Evolutionary conservation across 1,140 invertebrate species (phyloP), one percentile per base, ranked within the genome.

Genomic region (Drosophila trapezifrons): DNA sequence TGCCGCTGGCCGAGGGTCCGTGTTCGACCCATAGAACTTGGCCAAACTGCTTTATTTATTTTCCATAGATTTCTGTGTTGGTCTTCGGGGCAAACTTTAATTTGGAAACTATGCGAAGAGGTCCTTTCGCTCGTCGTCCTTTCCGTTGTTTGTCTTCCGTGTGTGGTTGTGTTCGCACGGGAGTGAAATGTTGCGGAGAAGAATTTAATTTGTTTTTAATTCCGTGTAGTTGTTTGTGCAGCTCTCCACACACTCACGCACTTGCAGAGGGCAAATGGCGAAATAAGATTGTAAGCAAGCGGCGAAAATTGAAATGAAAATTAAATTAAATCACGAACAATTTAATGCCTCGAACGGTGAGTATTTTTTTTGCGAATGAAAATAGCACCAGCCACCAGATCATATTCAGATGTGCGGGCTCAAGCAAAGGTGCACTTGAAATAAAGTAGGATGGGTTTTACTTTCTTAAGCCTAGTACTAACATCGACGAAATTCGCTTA

Each of bases 141-240:
- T 72, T 10, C 25, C 42, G 46, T 64, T 69, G 52, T 64, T 25
- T 76, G 52, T 54, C 38, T 46, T 63, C 17, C 59, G 59, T 70
- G 77, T 84, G 46, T 78, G n/a, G n/a, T n/a, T n/a, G 18, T 54
- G n/a, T 13, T 7, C 13, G 57, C 38, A 65, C 57, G 51, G 72
- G 18, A 55, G 35, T 69, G 64, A 83, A 71, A 81, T 77, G 71
- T 70, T 58, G 63, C 66, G 65, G 78, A 66, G 69, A 76, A 52
- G 84, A 89, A 87, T 87, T 87, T 89, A 87, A 87, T 87, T 87
- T 83, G 84, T 80, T 89, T 87, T 89, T 67, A 89, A 89, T 89
- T 72, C 71, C 80, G 45, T 70, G 79, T 71, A 64, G 66, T 29
- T 82, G 40, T 79, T 76, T 83, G 56, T 52, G 29, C 46, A 47